Percentiles rank a stretch among this genome's conserved stretches.
Conservation (phyloP, 2,888 invertebrate species). For the Cryptocephalus primarius region DNA sequence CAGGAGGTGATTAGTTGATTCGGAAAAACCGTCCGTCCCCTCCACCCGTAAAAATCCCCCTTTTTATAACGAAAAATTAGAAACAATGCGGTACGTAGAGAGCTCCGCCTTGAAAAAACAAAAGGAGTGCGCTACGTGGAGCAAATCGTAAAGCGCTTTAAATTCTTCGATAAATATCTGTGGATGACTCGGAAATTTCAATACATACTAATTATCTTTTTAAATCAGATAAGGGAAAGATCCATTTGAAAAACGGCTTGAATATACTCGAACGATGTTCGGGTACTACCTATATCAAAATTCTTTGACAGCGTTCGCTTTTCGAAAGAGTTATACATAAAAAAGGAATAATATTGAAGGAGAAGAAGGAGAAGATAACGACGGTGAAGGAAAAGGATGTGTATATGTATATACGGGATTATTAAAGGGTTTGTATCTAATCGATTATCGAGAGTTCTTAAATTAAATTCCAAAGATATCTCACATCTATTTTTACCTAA, state of each 20-base stretch:
- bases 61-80: slow-evolving; percentile 4
- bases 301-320: slow-evolving; percentile 17
- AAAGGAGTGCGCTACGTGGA: slow-evolving; percentile 19
- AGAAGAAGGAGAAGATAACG: no score
- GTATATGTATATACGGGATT: not conserved
- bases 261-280: slow-evolving; percentile 17
- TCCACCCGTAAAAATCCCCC: slow-evolving; percentile 8
- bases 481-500: no score
- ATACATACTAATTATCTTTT: slow-evolving; percentile 38
- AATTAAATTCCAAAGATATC: no score
- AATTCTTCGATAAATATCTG: slow-evolving; percentile 34
- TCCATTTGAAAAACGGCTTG: slow-evolving; percentile 31
- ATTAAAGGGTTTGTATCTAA: not conserved
- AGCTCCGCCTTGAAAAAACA: slow-evolving; percentile 16
- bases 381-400: no score
- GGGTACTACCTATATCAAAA: slow-evolving; percentile 20
- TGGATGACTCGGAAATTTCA: slow-evolving; percentile 37
- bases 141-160: slow-evolving; percentile 24
- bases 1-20: slow-evolving; percentile 32
- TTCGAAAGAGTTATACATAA: slow-evolving; percentile 14
- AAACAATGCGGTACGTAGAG: slow-evolving; percentile 11
- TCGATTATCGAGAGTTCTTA: no score
- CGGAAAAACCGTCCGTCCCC: slow-evolving; percentile 27
- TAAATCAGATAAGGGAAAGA: slow-evolving; percentile 34
- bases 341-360: slow-evolving; percentile 3